Base-by-base conservation (phyloP, 1,140 invertebrate genomes). In the Rhizoglyphus robini region DNA sequence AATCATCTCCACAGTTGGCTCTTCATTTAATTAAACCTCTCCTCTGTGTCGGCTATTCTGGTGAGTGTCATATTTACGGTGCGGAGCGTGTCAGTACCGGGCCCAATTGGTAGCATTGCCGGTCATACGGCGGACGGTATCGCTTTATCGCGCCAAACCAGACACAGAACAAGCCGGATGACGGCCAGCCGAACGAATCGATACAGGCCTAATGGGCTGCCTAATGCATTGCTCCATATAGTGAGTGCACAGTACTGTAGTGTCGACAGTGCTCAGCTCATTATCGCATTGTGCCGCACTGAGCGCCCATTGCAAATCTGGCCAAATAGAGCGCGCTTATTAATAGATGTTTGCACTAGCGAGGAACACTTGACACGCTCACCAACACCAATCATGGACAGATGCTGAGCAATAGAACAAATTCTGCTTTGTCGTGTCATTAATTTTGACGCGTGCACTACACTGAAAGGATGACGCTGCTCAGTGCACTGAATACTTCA, bases 371-470 rank as follows among this genome's bases (percentile, higher is more conserved):
- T 63, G 31, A 63, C 30, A 65, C 61, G 47, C 54, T 46, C 63
- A 60, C 47, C 34, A 58, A 54, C 54, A 47, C 38, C 51, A 47
- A 18, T 54, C 20, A 20, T 23, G 8, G 51, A 25, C 23, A 23
- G 51, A 54, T 54, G 51, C 51, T 54, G 51, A 18, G 62, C 11
- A 46, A 31, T 23, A 4, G 46, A 65, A 41, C 47, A 29, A 64
- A 68, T 68, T 68, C 63, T 63, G 18, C 36, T 34, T 38, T 58
- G 54, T 59, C 38, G 34, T 60, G 38, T 58, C 32, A 60, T 64
- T 65, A 68, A 65, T 62, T 65, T 34, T 30, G 65, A 58, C 65
- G 62, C 65, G 59, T 68, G 63, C 36, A 51, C 48, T 48, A 47
- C 47, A 41, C 8, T 23, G 41, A 51, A 41, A 63, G 59, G 65